phyloP scores from a whole-genome alignment of 2,113 vertebrate genomes.

The Arothron firmamentum region DNA sequence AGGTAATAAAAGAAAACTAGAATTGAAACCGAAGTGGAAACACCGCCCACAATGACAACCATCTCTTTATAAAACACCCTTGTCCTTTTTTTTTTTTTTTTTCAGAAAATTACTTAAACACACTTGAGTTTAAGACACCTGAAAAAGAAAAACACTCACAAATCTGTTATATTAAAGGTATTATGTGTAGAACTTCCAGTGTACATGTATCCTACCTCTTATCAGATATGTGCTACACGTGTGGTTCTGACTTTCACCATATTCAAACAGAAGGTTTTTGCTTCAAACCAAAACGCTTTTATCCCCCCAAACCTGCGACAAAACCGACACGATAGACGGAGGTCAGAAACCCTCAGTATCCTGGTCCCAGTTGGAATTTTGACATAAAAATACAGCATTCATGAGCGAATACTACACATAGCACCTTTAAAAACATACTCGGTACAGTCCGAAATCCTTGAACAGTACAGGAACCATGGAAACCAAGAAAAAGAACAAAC shows the following conservation, averaged over 20 bases:
- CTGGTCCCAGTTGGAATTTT: neutral
- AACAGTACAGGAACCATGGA: conserved; percentile 44
- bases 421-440: conserved; percentile 60
- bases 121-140: conserved; percentile 52
- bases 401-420: conserved; percentile 53
- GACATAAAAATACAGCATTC: conserved; percentile 4
- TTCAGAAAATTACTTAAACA: conserved; percentile 48
- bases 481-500: conserved; percentile 25
- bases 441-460: conserved; percentile 36
- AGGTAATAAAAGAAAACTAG: conserved; percentile 60
- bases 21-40: conserved; percentile 54
- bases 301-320: no score
- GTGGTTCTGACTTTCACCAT: conserved; percentile 1
- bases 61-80: conserved; percentile 58
- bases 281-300: neutral
- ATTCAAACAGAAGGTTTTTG: conserved; percentile 19
- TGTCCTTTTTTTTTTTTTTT: conserved; percentile 35
- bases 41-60: conserved; percentile 64
- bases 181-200: conserved; percentile 55
- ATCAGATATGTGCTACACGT: conserved; percentile 40
- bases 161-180: conserved; percentile 51
- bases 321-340: neutral
- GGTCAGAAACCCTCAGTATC: neutral
- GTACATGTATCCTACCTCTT: conserved; percentile 18
- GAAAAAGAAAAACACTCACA: conserved; percentile 33